Percentiles rank a stretch among this genome's conserved stretches.
phyloP scores from a whole-genome alignment of 2,888 invertebrate species.

The Calameuta idolon region DNA sequence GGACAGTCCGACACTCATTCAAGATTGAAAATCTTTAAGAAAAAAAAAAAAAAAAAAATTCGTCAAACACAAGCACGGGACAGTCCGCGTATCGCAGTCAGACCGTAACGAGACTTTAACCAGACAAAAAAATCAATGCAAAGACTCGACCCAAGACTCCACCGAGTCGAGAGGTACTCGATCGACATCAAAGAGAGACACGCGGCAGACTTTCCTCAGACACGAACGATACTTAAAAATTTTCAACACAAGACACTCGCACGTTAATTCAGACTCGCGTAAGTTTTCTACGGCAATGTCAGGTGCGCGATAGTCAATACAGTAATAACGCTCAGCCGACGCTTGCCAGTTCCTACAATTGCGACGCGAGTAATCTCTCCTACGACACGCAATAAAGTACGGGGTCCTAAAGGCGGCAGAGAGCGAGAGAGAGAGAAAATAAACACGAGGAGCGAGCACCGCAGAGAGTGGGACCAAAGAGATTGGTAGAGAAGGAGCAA shows the following conservation, averaged over 20 bases:
- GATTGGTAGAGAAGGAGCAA: slow-evolving; percentile 27
- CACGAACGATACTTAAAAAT: no score
- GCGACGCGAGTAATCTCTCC: background rate
- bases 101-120: background rate
- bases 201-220: no score
- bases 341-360: no score
- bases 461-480: slow-evolving; percentile 25
- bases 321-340: no score
- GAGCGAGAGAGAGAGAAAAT: slow-evolving; percentile 8
- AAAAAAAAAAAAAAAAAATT: background rate
- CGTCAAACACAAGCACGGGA: background rate
- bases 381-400: background rate
- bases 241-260: no score
- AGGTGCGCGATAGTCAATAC: no score
- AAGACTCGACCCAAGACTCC: background rate
- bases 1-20: background rate
- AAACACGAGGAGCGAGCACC: slow-evolving; percentile 20
- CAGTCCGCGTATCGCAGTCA: background rate
- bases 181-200: no score
- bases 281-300: no score
- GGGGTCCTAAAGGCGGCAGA: slow-evolving; percentile 18
- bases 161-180: background rate
- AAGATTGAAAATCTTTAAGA: background rate
- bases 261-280: no score
- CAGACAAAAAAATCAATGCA: background rate